Evolutionary conservation across 1,140 invertebrate species (phyloP).

Genomic region (Eueides isabella): DNA sequence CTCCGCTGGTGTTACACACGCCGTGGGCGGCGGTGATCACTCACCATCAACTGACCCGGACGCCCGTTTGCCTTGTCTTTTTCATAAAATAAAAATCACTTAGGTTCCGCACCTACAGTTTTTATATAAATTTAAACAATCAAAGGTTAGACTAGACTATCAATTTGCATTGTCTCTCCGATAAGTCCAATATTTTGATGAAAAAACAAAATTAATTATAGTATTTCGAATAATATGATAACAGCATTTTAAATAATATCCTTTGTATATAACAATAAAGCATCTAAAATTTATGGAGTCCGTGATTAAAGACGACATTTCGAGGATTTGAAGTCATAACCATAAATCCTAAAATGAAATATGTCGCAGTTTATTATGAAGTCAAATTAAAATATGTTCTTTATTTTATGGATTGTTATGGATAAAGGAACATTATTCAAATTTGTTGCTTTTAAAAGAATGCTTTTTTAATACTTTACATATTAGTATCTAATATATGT

Average conservation of each 20-base stretch:
- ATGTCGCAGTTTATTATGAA: not conserved
- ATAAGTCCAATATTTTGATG: not conserved
- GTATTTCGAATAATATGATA: not conserved
- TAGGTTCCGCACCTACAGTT: too few species aligned
- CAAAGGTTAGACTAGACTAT: not conserved
- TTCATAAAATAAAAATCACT: too few species aligned
- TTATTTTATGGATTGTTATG: not conserved
- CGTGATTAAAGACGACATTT: conserved; percentile 6
- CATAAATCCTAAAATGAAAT: conserved; percentile 9
- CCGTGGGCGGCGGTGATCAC: too few species aligned
- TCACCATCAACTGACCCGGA: too few species aligned
- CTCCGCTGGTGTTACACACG: too few species aligned
- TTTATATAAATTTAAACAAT: too few species aligned
- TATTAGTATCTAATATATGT: too few species aligned
- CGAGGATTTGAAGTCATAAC: not conserved
- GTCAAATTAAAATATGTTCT: not conserved
- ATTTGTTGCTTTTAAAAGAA: too few species aligned
- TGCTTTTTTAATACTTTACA: too few species aligned
- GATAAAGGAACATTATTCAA: not conserved
- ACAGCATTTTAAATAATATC: not conserved
- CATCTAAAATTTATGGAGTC: conserved; percentile 8
- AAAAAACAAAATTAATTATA: not conserved
- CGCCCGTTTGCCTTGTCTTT: too few species aligned
- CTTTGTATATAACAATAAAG: not conserved
- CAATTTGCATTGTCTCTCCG: not conserved